phyloP scores from a whole-genome alignment of 2,113 vertebrate species.

The Lophotis ruficrista region DNA sequence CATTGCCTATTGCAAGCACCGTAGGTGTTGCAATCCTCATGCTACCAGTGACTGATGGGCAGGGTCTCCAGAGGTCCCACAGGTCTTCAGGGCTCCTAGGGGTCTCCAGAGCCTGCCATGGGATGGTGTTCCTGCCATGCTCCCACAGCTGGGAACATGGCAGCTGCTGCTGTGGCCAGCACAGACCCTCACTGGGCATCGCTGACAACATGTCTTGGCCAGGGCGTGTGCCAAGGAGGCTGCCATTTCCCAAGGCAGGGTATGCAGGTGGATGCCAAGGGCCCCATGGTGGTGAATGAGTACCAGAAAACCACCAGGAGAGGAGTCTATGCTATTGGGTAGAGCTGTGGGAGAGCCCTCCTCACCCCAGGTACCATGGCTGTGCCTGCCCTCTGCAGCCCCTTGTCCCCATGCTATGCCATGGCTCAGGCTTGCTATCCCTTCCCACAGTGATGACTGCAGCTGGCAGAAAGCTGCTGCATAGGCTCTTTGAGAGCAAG shows the following conservation, averaged over 20 bases:
- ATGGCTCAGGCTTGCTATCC: neutral
- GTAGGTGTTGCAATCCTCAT: rapidly evolving
- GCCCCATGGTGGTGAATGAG: slow-evolving; percentile 85
- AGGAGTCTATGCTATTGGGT: slow-evolving; percentile 84
- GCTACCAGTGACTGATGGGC: neutral
- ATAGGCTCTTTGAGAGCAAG: slow-evolving; percentile 85
- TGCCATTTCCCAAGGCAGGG: slow-evolving; percentile 64
- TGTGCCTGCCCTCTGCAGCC: slow-evolving; percentile 9
- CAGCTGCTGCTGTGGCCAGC: neutral
- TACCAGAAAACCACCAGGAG: slow-evolving; percentile 86
- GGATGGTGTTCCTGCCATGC: neutral
- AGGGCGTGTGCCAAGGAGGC: neutral
- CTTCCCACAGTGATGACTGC: slow-evolving; percentile 80
- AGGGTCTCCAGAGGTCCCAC: neutral
- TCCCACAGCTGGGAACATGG: neutral
- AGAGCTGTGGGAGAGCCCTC: slow-evolving; percentile 88
- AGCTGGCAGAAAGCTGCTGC: slow-evolving; percentile 86
- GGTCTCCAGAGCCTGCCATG: neutral
- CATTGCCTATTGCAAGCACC: neutral
- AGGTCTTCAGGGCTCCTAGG: neutral
- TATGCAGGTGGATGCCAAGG: slow-evolving; percentile 77
- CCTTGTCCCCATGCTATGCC: no score
- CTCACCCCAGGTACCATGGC: slow-evolving; percentile 81
- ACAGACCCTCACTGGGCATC: neutral
- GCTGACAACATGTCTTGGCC: rapidly evolving